phyloP scores from a whole-genome alignment of 2,888 invertebrate genomes.

The Chymomyza caudatula region DNA sequence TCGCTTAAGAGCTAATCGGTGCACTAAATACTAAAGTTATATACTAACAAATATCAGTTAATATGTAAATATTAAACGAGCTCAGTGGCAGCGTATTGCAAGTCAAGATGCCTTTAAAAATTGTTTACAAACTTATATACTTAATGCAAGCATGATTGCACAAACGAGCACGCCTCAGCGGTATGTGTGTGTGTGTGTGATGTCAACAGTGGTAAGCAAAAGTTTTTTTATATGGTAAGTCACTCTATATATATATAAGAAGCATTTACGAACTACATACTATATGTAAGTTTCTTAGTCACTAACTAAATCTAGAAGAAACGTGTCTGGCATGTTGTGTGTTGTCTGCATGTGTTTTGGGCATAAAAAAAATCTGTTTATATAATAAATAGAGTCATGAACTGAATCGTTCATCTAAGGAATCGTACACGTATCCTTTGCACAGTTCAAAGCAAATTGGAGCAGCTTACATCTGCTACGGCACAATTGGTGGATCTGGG shows the following conservation, averaged over 20 bases:
- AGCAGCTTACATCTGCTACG: conserved; percentile 65
- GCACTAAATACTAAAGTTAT: not conserved
- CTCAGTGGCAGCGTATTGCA: not conserved
- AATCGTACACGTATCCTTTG: conserved; percentile 40
- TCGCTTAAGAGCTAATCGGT: not conserved
- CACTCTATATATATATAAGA: not conserved
- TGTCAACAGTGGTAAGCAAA: not conserved
- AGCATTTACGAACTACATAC: not conserved
- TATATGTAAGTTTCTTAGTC: not conserved
- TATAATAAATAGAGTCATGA: conserved; percentile 59
- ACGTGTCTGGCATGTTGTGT: not conserved
- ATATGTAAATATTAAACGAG: not conserved
- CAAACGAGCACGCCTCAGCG: not conserved
- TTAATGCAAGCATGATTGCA: not conserved
- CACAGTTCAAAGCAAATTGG: conserved; percentile 68
- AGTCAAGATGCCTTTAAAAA: not conserved
- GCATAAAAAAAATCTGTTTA: conserved; percentile 33
- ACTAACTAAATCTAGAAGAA: not conserved
- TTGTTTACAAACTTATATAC: not conserved
- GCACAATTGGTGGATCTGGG: conserved; percentile 73
- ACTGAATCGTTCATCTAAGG: conserved; percentile 22
- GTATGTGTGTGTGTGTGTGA: conserved; percentile 11
- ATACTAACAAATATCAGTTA: not conserved
- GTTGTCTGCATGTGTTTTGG: not conserved
- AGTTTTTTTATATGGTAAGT: not conserved